Evolutionary conservation across 1,140 invertebrate species (phyloP), one percentile per base, ranked within the genome.

Genomic region (Nylanderia fulva): DNA sequence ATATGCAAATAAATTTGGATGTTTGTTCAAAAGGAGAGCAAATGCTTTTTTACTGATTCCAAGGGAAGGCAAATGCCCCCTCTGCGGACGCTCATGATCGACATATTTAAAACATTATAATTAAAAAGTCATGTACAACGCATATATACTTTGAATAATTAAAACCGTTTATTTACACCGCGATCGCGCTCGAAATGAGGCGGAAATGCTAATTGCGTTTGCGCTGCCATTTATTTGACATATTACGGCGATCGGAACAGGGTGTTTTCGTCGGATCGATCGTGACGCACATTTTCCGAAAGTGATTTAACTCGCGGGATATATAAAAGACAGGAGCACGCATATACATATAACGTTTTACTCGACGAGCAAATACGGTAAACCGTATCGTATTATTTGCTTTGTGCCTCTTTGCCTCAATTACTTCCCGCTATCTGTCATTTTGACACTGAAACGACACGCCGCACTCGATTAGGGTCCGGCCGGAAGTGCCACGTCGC

Each of bases 161-260:
- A 82, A 82, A 45, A 60, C 18, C 18, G 64, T 56, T 24, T 58
- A 68, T 80, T 80, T 58, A 71, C 21, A 48, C 21, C 36, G 33
- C 45, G 64, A 56, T 71, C 18, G 24, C 36, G 24, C 36, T 71
- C 24, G 27, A n/a, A 42, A 80, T 48, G 64, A 29, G 36, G 24
- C 13, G 52, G 58, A 29, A 71, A 69, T 71, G 64, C 54, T 71
- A 80, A 80, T 80, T 39, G 36, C 24, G 36, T 80, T 71, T 58
- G 45, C 15, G 64, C 64, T 71, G 64, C 77, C 66, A 80, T 80
- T 80, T 80, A 82, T 82, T 82, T 58, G 45, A 36, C 52, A 56
- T 42, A 71, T 80, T 56, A 80, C 42, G 60, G 42, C 39, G 52
- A 76, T 76, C 56, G 72, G 71, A 15, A 21, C 42, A 36, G 56